phyloP scores from a whole-genome alignment of 2,797 vertebrate species.

The Gymnodraco acuticeps region DNA sequence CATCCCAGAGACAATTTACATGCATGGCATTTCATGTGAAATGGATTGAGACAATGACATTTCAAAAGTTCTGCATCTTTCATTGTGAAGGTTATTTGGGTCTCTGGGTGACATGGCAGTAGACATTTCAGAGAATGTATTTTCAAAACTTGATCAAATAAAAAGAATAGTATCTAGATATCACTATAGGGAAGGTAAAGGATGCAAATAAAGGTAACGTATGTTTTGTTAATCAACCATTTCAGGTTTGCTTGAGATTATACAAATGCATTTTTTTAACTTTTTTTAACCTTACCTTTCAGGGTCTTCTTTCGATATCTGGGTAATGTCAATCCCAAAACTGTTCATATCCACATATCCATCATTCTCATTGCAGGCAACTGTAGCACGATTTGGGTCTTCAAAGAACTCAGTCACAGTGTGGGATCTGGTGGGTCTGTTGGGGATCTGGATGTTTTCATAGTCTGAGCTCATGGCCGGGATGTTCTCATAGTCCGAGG shows the following conservation, averaged over 20 bases:
- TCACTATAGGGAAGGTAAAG: background rate
- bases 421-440: conserved; percentile 89
- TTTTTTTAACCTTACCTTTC: conserved; percentile 89
- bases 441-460: conserved; percentile 97
- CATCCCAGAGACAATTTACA: background rate
- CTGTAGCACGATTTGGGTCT: conserved; percentile 88
- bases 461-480: conserved; percentile 97
- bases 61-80: background rate
- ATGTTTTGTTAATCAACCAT: background rate
- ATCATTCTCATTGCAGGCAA: conserved; percentile 92
- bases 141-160: background rate
- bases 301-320: conserved; percentile 85
- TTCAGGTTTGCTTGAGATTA: background rate
- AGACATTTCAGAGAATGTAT: background rate
- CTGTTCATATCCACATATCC: conserved; percentile 99
- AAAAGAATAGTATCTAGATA: background rate
- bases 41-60: background rate
- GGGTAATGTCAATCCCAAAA: conserved; percentile 93
- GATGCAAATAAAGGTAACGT: background rate
- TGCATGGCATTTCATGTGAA: background rate
- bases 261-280: conserved; percentile 8
- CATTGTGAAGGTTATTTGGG: background rate
- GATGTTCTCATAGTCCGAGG: conserved; percentile 98
- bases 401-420: conserved; percentile 97
- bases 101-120: background rate